Conservation (phyloP, 2,113 vertebrate genomes). For the Protobothrops mucrosquamatus region DNA sequence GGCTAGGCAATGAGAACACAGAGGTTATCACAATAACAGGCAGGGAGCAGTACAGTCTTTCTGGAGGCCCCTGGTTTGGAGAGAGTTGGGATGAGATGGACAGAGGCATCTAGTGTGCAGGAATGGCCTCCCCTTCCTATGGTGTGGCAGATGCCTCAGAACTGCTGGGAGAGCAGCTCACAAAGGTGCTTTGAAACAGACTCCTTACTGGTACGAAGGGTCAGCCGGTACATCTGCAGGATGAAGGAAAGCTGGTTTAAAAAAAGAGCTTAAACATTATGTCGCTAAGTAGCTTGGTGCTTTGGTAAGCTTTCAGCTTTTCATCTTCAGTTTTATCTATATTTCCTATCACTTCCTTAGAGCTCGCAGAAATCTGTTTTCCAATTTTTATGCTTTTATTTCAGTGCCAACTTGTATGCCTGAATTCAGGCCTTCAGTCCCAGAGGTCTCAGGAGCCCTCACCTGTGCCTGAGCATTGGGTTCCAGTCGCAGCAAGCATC, state of each 20-base stretch:
- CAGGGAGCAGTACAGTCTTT: slow-evolving; percentile 26
- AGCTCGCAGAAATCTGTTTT: neutral
- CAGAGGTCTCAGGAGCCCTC: neutral
- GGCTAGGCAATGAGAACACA: slow-evolving; percentile 39
- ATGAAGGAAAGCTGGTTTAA: neutral
- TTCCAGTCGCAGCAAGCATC: slow-evolving; percentile 88
- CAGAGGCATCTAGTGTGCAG: slow-evolving; percentile 53
- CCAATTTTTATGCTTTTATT: too few relatives aligned
- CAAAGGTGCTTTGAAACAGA: slow-evolving; percentile 84
- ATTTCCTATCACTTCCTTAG: neutral
- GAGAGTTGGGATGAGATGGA: slow-evolving; percentile 38
- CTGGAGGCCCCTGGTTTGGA: slow-evolving; percentile 22
- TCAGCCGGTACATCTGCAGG: slow-evolving; percentile 88
- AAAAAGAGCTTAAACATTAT: neutral
- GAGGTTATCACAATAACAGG: slow-evolving; percentile 37
- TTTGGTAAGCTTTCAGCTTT: neutral
- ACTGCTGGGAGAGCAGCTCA: slow-evolving; percentile 85
- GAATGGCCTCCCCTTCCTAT: slow-evolving; percentile 58
- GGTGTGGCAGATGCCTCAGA: slow-evolving; percentile 55
- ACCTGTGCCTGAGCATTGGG: slow-evolving; percentile 92
- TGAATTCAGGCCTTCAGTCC: neutral
- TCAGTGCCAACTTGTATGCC: neutral
- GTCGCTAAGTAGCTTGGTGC: neutral
- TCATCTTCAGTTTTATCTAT: too few relatives aligned
- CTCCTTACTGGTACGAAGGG: slow-evolving; percentile 91